Base-by-base conservation (phyloP, 2,113 vertebrate genomes). In the Cricetomys ansorgei region DNA sequence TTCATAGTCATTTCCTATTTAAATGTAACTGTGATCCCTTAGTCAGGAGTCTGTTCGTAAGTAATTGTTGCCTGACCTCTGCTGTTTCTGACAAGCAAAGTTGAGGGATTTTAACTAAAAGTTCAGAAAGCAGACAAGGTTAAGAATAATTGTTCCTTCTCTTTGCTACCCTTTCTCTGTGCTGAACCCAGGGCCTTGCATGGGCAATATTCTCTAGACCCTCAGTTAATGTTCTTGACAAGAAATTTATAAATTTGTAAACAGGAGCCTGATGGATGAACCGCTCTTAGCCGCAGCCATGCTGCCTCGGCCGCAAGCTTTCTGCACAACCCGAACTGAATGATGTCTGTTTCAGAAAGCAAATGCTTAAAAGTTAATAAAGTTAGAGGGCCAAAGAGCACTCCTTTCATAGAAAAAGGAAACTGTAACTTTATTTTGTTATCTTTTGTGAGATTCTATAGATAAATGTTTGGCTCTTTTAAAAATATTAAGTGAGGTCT, bases 351-450 rank as follows among this genome's bases (percentile, higher is more conserved):
- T 92, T 80, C 34, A 90, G 57, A 65, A 92, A 94, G 34, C 62
- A 94, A 90, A 77, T 88, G 73, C 59, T 92, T 93, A 83, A 97
- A 92, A 92, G 87, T 73, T 87, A 72, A 92, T 81, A 89, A 90
- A 89, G 43, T 91, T 89, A 23, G 17, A 27, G 34, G 57, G 45
- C 17, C 37, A 96, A 96, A 95, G 34, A 31, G 0, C 4, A 79
- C 29, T 75, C 59, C 19, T 9, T 25, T 64, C 62, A 59, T 27
- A 88, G 65, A 57, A 77, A 89, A 53, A 88, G 59, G 50, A 86
- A 94, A 70, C 53, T 43, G 10, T n/a, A 91, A 15, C 55, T 87
- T 96, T 81, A 77, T 94, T 91, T 59, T 73, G 83, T 67, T 57
- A 89, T 86, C 45, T 87, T 94, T 72, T 69, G 69, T 40, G 48